Base-by-base conservation (phyloP, 1,140 invertebrate genomes). In the Colletes latitarsis region DNA sequence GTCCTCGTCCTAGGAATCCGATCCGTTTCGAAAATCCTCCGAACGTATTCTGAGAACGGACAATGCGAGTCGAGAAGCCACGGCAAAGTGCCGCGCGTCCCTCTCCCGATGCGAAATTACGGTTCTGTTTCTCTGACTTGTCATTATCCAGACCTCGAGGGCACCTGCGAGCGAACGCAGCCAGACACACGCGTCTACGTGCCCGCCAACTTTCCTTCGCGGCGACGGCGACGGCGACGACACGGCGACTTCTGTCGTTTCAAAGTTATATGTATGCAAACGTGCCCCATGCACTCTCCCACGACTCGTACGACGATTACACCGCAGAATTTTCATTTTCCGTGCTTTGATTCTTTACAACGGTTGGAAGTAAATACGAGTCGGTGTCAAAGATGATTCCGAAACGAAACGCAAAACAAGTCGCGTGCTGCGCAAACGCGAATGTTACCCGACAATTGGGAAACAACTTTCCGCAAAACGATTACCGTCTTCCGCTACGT, bases 381-480 rank as follows among this genome's bases (percentile, higher is more conserved):
- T 30, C 30, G 30, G 30, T 30, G 30, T 30, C 30, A 30, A 30
- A 30, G 30, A 30, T 30, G 30, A 30, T 30, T 30, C 30, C 30
- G 30, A 30, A 30, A 30, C 30, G 30, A 30, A 30, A 30, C 30
- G 30, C 30, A 30, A 30, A 30, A 30, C 30, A 30, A 30, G 30
- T 30, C 30, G 30, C 30, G 30, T 30, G 30, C 2, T 30, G 30
- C 30, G 30, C 0, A 30, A 30, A 30, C 30, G 30, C 30, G 72
- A 81, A 74, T 66, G 64, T 82, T 67, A 68, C 53, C 57, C 75
- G 78, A 69, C 78, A 81, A 86, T 70, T 82, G 82, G 82, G 82
- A 90, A 89, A 88, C 81, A 64, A 86, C 82, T 89, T 90, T 89
- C 89, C 82, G 80, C 88, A 87, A 88, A 89, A 67, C 89, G 86